Evolutionary conservation across 2,888 invertebrate species (phyloP).

Genomic region (Drosophila limbata): DNA sequence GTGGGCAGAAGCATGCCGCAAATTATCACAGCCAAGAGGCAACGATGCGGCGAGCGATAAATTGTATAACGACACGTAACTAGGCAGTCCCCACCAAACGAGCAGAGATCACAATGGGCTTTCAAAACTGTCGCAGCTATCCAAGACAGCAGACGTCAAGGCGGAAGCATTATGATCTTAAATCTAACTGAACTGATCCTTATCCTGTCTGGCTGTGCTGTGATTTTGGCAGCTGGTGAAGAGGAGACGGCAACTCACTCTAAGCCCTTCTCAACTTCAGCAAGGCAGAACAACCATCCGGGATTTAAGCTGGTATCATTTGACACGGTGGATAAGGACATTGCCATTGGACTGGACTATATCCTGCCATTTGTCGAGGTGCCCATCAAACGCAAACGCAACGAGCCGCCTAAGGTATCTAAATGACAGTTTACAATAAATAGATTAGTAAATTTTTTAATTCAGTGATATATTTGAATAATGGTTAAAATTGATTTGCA

Average conservation of each 20-base stretch:
- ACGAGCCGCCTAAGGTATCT: conserved; percentile 61
- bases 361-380: conserved; percentile 77
- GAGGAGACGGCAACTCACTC: conserved; percentile 10
- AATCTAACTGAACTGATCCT: conserved; percentile 17
- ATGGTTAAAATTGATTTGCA: too few species aligned
- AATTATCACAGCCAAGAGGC: conserved; percentile 65
- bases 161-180: conserved; percentile 54
- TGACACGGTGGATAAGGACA: conserved; percentile 67
- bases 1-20: conserved; percentile 27
- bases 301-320: conserved; percentile 66
- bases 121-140: conserved; percentile 50
- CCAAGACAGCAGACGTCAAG: conserved; percentile 26
- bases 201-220: conserved; percentile 40
- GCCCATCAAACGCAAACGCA: conserved; percentile 67
- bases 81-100: not conserved
- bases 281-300: conserved; percentile 21
- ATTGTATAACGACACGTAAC: conserved; percentile 33
- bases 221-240: conserved; percentile 45
- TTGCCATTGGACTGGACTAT: conserved; percentile 75
- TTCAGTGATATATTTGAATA: not conserved
- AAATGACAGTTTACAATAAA: not conserved
- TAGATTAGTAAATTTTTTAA: not conserved
- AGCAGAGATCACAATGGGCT: conserved; percentile 10
- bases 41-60: conserved; percentile 50
- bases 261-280: not conserved